A percentile compares a stretch with the other conserved stretches of the same genome.
These are phyloP conservation scores for Strigamia maritima DNA, from an alignment of 2,888 invertebrate species.

Conservation along the genomic window DNA sequence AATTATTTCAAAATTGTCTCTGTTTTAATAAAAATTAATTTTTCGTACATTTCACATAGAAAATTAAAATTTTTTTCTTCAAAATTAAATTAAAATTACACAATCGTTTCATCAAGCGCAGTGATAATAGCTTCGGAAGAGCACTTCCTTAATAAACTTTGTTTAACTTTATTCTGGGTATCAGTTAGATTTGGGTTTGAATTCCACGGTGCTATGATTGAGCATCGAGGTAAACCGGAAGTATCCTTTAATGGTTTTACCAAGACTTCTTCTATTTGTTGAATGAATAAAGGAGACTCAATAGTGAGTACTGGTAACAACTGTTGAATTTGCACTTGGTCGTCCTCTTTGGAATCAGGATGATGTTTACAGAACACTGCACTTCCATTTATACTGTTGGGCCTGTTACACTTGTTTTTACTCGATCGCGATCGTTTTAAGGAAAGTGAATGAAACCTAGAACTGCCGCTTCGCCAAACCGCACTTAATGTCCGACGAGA, in stretches of 20 bases:
- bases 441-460: neutral
- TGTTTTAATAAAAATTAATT: neutral
- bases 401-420: neutral
- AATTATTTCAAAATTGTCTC: no score
- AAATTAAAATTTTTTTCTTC: neutral
- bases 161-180: neutral
- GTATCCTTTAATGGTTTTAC: neutral
- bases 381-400: neutral
- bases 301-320: neutral
- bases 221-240: neutral
- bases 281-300: neutral
- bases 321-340: constrained; percentile 1
- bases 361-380: neutral
- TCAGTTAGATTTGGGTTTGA: neutral
- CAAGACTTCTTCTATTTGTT: neutral
- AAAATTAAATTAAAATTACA: neutral
- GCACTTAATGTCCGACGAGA: constrained; percentile 27
- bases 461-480: neutral
- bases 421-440: neutral
- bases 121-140: neutral
- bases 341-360: neutral
- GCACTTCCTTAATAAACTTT: neutral
- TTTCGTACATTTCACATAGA: neutral
- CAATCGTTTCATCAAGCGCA: neutral
- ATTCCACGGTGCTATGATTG: neutral